Percentiles rank a stretch among this genome's conserved stretches.
These are phyloP conservation scores for Heptranchias perlo DNA, from an alignment of 2,113 vertebrate genomes.

Conservation along the genomic window DNA sequence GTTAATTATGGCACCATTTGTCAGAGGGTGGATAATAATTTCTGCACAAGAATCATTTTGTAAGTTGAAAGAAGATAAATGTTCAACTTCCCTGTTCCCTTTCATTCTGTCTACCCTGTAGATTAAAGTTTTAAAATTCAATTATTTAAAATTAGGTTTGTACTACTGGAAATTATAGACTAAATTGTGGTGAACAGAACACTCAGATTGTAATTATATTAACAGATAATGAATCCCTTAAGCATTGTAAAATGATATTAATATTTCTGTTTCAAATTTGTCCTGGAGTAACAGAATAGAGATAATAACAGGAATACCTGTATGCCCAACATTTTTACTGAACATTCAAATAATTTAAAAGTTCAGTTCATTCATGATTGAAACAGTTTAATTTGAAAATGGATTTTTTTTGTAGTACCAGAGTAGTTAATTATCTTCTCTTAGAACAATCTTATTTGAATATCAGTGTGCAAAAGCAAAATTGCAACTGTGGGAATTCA, in stretches of 20 bases:
- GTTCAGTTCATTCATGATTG: not conserved
- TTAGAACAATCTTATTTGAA: not conserved
- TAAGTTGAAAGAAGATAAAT: not conserved
- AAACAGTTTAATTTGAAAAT: not conserved
- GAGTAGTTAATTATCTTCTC: not conserved
- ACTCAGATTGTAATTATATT: slow-evolving; percentile 9
- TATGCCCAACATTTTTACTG: not conserved
- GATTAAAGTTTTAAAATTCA: not conserved
- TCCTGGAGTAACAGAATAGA: not conserved
- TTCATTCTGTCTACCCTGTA: not conserved
- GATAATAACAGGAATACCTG: not conserved
- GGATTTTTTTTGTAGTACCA: not conserved
- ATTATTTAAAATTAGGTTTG: not conserved
- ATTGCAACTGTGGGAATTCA: not conserved
- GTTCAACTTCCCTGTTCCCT: not conserved
- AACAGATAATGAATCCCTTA: not conserved
- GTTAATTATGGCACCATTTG: not conserved
- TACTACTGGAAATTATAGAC: not conserved
- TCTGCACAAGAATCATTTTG: not conserved
- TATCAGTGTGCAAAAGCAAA: not conserved
- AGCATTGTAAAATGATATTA: not conserved
- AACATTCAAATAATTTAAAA: slow-evolving; percentile 7
- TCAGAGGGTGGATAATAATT: too few relatives aligned
- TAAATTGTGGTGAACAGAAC: not conserved
- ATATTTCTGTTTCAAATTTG: not conserved